Percentiles rank a stretch among this genome's conserved stretches.
phyloP scores from a whole-genome alignment of 2,113 vertebrate species.

The Pachycephala philippinensis region DNA sequence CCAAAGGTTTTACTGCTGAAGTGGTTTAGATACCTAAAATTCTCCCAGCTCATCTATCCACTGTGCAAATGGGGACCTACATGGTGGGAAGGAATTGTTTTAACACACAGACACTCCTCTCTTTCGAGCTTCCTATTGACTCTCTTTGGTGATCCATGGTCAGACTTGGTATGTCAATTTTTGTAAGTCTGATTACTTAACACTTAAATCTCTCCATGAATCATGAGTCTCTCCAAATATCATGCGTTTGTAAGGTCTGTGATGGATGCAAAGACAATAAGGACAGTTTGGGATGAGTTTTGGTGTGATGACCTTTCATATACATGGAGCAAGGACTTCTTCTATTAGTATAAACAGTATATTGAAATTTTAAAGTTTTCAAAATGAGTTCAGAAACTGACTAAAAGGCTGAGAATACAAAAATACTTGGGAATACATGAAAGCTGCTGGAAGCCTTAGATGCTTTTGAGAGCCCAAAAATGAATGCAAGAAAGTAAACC shows the following conservation, averaged over 20 bases:
- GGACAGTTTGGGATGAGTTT: background rate
- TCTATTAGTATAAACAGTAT: background rate
- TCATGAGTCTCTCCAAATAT: background rate
- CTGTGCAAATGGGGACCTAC: background rate
- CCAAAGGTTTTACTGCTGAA: background rate
- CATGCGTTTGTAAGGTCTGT: background rate
- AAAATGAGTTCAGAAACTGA: background rate
- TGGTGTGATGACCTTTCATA: background rate
- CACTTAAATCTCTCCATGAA: background rate
- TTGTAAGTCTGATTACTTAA: background rate
- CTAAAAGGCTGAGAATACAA: background rate
- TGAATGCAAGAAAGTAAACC: background rate
- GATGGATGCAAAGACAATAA: background rate
- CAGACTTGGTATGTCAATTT: background rate
- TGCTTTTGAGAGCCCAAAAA: background rate
- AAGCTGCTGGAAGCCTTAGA: background rate
- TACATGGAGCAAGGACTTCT: background rate
- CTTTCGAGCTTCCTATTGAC: background rate
- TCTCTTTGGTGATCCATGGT: background rate
- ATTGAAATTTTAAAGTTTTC: background rate
- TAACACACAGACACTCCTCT: background rate
- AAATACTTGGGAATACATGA: background rate
- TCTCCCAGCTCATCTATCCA: background rate
- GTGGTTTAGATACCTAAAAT: background rate
- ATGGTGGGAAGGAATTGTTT: background rate